Conservation (phyloP, 2,888 invertebrate species). For the Drosophila demipolita region DNA sequence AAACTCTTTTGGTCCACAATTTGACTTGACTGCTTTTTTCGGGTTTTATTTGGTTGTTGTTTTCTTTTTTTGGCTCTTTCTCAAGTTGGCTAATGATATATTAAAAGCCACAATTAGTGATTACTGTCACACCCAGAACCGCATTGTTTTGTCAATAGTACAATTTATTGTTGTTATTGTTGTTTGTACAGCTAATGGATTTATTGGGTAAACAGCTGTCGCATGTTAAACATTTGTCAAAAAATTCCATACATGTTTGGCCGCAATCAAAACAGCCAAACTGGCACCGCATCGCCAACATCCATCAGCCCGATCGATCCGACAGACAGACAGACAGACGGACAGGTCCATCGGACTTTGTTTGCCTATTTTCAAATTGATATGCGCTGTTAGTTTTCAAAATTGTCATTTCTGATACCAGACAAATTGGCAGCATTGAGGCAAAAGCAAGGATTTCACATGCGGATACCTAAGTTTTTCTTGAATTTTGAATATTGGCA, state of each 20-base stretch:
- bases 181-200: slow-evolving; percentile 77
- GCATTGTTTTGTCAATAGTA: slow-evolving; percentile 67
- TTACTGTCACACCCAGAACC: slow-evolving; percentile 70
- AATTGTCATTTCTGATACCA: slow-evolving; percentile 13
- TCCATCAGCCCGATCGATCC: slow-evolving; percentile 8
- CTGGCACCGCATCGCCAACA: slow-evolving; percentile 40
- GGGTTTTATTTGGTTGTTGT: neutral
- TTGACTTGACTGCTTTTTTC: neutral
- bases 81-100: slow-evolving; percentile 57
- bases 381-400: slow-evolving; percentile 7
- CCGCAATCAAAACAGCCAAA: slow-evolving; percentile 41
- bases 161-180: slow-evolving; percentile 61
- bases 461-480: neutral
- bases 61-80: slow-evolving; percentile 8
- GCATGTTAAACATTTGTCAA: slow-evolving; percentile 77
- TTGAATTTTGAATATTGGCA: neutral
- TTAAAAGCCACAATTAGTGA: slow-evolving; percentile 66
- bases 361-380: slow-evolving; percentile 25
- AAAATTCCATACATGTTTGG: slow-evolving; percentile 67
- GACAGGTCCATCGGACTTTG: slow-evolving; percentile 9
- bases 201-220: slow-evolving; percentile 78
- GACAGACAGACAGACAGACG: neutral
- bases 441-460: slow-evolving; percentile 3
- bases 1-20: neutral
- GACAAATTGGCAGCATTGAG: slow-evolving; percentile 34